These are phyloP conservation scores for Charaxes varanes DNA, from an alignment of 1,140 invertebrate genomes.

Conservation along the genomic window DNA sequence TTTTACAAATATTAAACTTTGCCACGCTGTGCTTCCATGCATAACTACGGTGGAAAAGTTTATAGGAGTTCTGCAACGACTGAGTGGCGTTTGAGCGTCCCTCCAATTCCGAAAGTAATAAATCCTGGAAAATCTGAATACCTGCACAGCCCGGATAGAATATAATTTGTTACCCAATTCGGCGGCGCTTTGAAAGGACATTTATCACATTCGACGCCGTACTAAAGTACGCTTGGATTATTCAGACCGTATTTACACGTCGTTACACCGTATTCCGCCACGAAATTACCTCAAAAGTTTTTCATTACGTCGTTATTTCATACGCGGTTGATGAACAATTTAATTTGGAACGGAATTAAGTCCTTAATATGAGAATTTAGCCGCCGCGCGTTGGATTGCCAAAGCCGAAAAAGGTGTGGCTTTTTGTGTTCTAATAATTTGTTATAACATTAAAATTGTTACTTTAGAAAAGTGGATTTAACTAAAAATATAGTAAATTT, in stretches of 20 bases:
- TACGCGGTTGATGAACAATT: too few species aligned
- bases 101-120: slow-evolving; percentile 29
- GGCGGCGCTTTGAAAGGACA: slow-evolving; percentile 26
- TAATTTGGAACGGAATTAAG: too few species aligned
- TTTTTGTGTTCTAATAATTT: too few species aligned
- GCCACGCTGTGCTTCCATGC: slow-evolving; percentile 3
- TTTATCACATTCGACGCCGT: slow-evolving; percentile 29
- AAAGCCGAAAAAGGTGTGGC: too few species aligned
- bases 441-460: too few species aligned
- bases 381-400: too few species aligned
- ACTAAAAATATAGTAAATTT: too few species aligned
- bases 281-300: slow-evolving; percentile 7
- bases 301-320: not conserved
- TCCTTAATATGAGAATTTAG: too few species aligned
- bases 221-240: slow-evolving; percentile 24
- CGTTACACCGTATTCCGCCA: slow-evolving; percentile 13
- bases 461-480: too few species aligned
- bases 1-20: too few species aligned
- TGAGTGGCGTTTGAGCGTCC: slow-evolving; percentile 27
- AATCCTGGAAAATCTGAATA: slow-evolving; percentile 38
- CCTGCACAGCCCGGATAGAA: slow-evolving; percentile 31
- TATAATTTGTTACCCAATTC: slow-evolving; percentile 34
- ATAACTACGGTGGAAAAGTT: slow-evolving; percentile 28
- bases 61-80: slow-evolving; percentile 23
- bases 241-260: slow-evolving; percentile 12